Percentiles rank a stretch among this genome's conserved stretches.
phyloP scores from a whole-genome alignment of 2,797 vertebrate genomes.

The Champsocephalus gunnari region DNA sequence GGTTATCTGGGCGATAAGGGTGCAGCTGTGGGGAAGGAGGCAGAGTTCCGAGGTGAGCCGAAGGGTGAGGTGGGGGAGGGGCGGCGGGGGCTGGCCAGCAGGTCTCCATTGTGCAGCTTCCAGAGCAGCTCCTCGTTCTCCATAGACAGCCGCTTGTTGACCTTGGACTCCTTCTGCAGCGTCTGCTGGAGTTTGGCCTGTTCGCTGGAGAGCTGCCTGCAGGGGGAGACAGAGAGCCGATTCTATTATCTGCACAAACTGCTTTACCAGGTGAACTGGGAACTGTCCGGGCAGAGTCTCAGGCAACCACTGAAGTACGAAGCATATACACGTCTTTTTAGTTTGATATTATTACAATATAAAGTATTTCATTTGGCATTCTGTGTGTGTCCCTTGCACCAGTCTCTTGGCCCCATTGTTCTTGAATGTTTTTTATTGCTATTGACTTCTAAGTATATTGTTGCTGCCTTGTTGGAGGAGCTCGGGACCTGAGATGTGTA shows the following conservation, averaged over 20 bases:
- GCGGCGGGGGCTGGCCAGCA: conserved; percentile 89
- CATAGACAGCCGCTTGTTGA: conserved; percentile 96
- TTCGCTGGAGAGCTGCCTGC: conserved; percentile 93
- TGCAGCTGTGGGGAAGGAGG: conserved; percentile 87
- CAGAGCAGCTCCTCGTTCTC: conserved; percentile 97
- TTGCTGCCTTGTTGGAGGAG: too few species aligned
- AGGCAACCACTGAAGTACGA: background rate
- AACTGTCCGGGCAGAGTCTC: background rate
- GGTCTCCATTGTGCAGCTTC: conserved; percentile 95
- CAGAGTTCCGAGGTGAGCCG: conserved; percentile 87
- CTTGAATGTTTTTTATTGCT: too few species aligned
- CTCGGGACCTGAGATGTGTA: too few species aligned
- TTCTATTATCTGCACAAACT: background rate
- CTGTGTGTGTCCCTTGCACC: too few species aligned
- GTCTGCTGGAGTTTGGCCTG: conserved; percentile 93
- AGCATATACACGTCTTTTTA: too few species aligned
- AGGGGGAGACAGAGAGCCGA: conserved; percentile 48
- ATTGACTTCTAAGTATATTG: too few species aligned
- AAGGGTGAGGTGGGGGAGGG: conserved; percentile 89
- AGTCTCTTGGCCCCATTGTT: too few species aligned
- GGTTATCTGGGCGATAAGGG: conserved; percentile 91
- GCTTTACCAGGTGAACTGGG: background rate
- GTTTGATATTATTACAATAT: too few species aligned
- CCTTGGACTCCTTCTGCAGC: conserved; percentile 94
- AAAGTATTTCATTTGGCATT: too few species aligned